These are phyloP conservation scores for Eubucco bourcierii DNA, from an alignment of 2,113 vertebrate genomes.

Conservation along the genomic window DNA sequence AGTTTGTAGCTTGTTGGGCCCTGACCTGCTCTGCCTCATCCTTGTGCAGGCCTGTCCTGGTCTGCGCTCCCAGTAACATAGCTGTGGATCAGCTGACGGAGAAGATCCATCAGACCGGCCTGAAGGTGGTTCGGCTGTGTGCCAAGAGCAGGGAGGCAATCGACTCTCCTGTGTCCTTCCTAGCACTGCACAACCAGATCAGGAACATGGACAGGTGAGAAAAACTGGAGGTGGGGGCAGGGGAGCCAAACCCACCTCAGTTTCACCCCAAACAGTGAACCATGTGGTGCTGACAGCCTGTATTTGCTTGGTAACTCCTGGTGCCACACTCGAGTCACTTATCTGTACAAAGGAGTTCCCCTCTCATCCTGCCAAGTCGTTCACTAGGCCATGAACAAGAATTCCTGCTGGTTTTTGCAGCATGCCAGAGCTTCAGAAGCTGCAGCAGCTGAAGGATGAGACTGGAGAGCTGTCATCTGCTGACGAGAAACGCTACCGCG, in stretches of 20 bases:
- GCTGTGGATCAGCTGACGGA: slow-evolving; percentile 97
- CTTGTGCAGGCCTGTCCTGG: slow-evolving; percentile 87
- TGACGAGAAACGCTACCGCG: slow-evolving; percentile 95
- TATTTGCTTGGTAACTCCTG: too few relatives aligned
- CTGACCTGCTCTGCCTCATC: background rate
- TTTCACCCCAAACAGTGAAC: rapidly evolving
- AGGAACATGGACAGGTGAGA: slow-evolving; percentile 98
- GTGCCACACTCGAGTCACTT: rapidly evolving
- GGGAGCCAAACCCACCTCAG: rapidly evolving
- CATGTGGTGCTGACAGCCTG: rapidly evolving
- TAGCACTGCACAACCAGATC: slow-evolving; percentile 98
- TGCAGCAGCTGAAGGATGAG: slow-evolving; percentile 98
- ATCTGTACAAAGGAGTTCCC: rapidly evolving
- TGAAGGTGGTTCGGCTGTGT: slow-evolving; percentile 97
- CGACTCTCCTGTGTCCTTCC: slow-evolving; percentile 95
- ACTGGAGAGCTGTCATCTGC: slow-evolving; percentile 96
- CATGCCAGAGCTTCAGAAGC: slow-evolving; percentile 97
- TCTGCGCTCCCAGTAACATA: slow-evolving; percentile 98
- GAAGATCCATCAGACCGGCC: slow-evolving; percentile 96
- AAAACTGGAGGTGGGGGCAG: background rate
- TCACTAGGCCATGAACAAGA: background rate
- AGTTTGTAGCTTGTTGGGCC: background rate
- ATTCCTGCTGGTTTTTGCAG: slow-evolving; percentile 54
- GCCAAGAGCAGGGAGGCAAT: slow-evolving; percentile 98
- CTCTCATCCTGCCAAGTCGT: background rate